Percentiles rank a stretch among this genome's conserved stretches.
phyloP scores from a whole-genome alignment of 2,888 invertebrate species.

The Diplolepis rosae region DNA sequence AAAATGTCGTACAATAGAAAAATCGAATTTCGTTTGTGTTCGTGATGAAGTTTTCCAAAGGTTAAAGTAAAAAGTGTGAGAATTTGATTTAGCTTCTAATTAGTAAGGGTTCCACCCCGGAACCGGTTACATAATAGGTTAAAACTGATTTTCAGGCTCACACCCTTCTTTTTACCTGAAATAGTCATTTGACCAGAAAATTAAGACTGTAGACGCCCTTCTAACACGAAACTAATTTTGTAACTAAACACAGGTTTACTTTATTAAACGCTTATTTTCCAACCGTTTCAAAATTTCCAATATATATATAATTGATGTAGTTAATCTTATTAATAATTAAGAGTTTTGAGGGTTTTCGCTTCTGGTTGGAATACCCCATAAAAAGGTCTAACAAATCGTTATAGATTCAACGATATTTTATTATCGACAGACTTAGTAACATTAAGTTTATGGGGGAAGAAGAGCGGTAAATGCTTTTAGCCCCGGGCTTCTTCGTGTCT shows the following conservation, averaged over 20 bases:
- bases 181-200: not conserved
- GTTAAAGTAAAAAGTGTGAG: not conserved
- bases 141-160: conserved; percentile 12
- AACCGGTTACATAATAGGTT: conserved; percentile 14
- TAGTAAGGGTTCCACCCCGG: conserved; percentile 9
- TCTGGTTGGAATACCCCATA: not conserved
- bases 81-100: not conserved
- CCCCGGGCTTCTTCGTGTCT: too few species aligned
- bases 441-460: too few species aligned
- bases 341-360: too few species aligned
- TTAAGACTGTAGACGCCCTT: not conserved
- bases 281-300: too few species aligned
- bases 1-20: too few species aligned
- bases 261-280: not conserved
- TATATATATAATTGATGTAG: too few species aligned
- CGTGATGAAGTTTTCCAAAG: conserved; percentile 2
- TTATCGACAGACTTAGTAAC: too few species aligned
- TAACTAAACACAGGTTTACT: not conserved
- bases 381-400: not conserved
- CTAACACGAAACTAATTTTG: not conserved
- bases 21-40: too few species aligned
- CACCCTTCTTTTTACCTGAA: conserved; percentile 17
- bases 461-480: too few species aligned
- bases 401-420: not conserved
- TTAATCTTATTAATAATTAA: too few species aligned